Conservation (phyloP, 2,113 vertebrate genomes). For the Siniperca chuatsi region DNA sequence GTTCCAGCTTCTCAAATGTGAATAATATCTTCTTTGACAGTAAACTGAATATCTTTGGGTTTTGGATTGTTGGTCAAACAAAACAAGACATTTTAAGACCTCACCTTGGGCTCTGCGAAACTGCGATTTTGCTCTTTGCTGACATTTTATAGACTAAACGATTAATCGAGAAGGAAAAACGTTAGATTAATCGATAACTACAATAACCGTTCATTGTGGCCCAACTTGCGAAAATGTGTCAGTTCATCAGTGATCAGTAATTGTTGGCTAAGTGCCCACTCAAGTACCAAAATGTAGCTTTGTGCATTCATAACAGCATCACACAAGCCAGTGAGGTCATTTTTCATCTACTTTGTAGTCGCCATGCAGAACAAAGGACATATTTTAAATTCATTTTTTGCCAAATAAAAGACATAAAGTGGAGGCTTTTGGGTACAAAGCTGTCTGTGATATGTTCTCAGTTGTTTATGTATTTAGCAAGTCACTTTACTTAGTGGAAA, state of each 20-base stretch:
- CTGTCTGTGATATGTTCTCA: neutral
- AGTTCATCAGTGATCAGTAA: slow-evolving; percentile 50
- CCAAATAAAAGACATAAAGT: slow-evolving; percentile 2
- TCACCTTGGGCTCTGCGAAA: neutral
- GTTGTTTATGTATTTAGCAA: neutral
- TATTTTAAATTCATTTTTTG: neutral
- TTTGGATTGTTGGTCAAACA: too few species aligned
- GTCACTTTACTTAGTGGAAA: slow-evolving; percentile 12
- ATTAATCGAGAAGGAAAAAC: neutral
- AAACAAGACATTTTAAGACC: neutral
- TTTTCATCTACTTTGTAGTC: slow-evolving; percentile 23
- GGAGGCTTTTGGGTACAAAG: neutral
- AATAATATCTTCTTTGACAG: neutral
- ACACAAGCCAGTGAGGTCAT: slow-evolving; percentile 5
- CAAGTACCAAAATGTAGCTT: neutral
- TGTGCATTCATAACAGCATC: slow-evolving; percentile 24
- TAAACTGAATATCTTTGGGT: neutral
- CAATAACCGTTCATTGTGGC: neutral
- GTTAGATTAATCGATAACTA: neutral
- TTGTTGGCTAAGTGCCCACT: neutral
- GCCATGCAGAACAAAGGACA: slow-evolving; percentile 17
- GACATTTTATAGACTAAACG: neutral
- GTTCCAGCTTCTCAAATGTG: neutral
- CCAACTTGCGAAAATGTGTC: slow-evolving; percentile 8
- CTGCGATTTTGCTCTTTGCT: neutral